phyloP scores from a whole-genome alignment of 2,113 vertebrate species.

The Pantherophis guttatus region DNA sequence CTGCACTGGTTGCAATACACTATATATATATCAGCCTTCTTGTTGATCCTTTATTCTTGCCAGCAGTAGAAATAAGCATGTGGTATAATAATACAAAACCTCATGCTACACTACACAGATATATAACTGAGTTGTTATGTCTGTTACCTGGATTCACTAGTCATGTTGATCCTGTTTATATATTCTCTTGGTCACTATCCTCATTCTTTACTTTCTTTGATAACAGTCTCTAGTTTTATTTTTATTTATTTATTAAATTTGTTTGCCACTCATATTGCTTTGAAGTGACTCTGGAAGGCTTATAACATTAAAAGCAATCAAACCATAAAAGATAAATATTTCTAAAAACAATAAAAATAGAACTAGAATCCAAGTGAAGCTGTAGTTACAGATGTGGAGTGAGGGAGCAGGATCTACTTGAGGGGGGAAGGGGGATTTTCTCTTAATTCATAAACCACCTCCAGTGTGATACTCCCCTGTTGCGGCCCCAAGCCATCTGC shows the following conservation, averaged over 20 bases:
- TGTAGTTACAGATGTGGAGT: neutral
- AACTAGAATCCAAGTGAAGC: neutral
- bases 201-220: neutral
- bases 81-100: neutral
- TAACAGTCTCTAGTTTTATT: neutral
- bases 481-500: neutral
- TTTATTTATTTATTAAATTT: neutral
- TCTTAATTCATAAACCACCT: neutral
- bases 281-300: no score
- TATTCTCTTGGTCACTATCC: neutral
- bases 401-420: neutral
- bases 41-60: neutral
- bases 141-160: no score
- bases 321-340: neutral
- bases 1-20: neutral
- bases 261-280: neutral
- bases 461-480: neutral
- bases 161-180: neutral
- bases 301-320: neutral
- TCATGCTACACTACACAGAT: neutral
- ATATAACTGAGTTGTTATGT: neutral
- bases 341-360: neutral
- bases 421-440: neutral
- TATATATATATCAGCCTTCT: neutral
- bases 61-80: neutral